These are phyloP conservation scores for Tipula unca DNA, from an alignment of 2,888 invertebrate genomes.

Conservation along the genomic window DNA sequence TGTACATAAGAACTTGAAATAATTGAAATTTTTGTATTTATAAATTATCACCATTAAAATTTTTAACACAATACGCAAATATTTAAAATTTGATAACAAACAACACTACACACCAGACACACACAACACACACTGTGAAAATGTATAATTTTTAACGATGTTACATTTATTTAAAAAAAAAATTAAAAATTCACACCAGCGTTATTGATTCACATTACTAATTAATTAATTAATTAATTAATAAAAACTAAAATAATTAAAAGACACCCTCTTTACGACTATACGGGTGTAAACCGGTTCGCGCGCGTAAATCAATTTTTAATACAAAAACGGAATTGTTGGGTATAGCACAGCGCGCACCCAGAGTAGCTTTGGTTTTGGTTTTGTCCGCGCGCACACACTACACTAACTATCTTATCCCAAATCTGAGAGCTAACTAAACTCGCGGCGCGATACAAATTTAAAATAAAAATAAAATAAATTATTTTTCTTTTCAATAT, in stretches of 20 bases:
- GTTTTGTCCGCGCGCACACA: background rate
- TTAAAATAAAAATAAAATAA: background rate
- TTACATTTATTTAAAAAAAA: no score
- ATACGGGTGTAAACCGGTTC: background rate
- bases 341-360: background rate
- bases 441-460: background rate
- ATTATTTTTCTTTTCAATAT: background rate
- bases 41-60: background rate
- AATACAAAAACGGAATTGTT: background rate
- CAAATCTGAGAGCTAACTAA: background rate
- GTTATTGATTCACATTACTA: background rate
- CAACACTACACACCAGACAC: background rate
- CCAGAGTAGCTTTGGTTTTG: no score
- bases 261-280: background rate
- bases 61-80: background rate
- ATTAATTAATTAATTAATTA: background rate
- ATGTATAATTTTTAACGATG: background rate
- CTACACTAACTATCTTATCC: background rate
- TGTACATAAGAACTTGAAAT: no score
- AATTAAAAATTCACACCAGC: background rate
- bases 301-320: background rate
- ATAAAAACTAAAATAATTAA: no score
- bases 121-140: no score
- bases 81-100: background rate
- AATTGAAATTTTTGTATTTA: background rate